These are phyloP conservation scores for Oceanodroma leucorhoa DNA, from an alignment of 2,797 vertebrate species.

Conservation along the genomic window DNA sequence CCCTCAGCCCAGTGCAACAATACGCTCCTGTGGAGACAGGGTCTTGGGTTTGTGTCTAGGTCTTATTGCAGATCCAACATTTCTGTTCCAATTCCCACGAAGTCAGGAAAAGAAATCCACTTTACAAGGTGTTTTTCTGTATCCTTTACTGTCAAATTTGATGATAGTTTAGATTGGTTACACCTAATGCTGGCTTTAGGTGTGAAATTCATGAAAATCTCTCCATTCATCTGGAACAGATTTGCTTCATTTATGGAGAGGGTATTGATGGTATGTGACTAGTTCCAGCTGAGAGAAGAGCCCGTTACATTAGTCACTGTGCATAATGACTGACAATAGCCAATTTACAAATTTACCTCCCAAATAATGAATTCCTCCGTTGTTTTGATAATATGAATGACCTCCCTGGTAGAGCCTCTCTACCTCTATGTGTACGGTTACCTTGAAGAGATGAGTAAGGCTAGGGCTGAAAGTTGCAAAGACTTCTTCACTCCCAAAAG, in stretches of 20 bases:
- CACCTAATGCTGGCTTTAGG: neutral
- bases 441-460: neutral
- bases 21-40: neutral
- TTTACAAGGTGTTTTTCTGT: neutral
- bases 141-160: neutral
- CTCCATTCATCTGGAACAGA: neutral
- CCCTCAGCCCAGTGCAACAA: neutral
- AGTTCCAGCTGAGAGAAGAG: neutral
- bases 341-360: neutral
- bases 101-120: neutral
- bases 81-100: neutral
- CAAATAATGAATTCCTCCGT: neutral
- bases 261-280: neutral
- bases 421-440: neutral
- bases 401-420: neutral
- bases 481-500: neutral
- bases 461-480: neutral
- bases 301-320: fast-evolving
- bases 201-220: neutral
- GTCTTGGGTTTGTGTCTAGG: neutral
- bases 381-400: neutral
- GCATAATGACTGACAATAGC: neutral
- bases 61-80: neutral
- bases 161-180: neutral
- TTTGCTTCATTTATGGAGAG: neutral